Evolutionary conservation across 2,888 invertebrate genomes (phyloP), one percentile per base, ranked within the genome.

Genomic region (Mythimna lalbum): DNA sequence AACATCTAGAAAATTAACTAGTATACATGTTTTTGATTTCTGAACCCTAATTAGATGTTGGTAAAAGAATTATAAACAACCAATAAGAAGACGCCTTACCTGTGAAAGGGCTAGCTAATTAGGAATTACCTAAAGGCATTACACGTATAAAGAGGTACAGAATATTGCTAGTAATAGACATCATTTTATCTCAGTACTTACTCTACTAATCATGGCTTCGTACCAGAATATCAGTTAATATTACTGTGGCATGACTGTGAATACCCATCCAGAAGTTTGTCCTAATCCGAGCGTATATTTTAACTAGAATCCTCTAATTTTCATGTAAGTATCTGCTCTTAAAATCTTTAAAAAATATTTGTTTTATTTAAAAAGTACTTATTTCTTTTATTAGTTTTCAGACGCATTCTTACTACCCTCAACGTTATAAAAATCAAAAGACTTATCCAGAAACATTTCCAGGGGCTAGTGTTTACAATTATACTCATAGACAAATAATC

Each of bases 151-250:
- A 49, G n/a, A n/a, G 19, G 47, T n/a, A 49, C 2, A 49, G n/a
- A n/a, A 49, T 49, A 49, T 49, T n/a, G 47, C 19, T 7, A n/a
- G n/a, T n/a, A 9, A 49, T 9, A 49, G 47, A 49, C 19, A 49
- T 49, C 19, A 49, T 49, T 47, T n/a, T 49, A n/a, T 49, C 47
- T 19, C 47, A 49, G 47, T 49, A 19, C n/a, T 49, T n/a, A 7
- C n/a, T 49, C 9, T 49, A n/a, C 19, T 6, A 19, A 47, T 47
- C 47, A 47, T 47, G 47, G n/a, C 47, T 49, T 49, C 87, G 33
- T 81, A 82, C 59, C 81, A 84, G 66, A 76, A 81, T 57, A 68
- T 74, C 59, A 77, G 62, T 77, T 73, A 80, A 59, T 66, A 64
- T 53, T 77, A 73, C 69, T 66, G 57, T 43, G 78, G 50, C 19